Base-by-base conservation (phyloP, 2,888 invertebrate species). In the Rotaria socialis region DNA sequence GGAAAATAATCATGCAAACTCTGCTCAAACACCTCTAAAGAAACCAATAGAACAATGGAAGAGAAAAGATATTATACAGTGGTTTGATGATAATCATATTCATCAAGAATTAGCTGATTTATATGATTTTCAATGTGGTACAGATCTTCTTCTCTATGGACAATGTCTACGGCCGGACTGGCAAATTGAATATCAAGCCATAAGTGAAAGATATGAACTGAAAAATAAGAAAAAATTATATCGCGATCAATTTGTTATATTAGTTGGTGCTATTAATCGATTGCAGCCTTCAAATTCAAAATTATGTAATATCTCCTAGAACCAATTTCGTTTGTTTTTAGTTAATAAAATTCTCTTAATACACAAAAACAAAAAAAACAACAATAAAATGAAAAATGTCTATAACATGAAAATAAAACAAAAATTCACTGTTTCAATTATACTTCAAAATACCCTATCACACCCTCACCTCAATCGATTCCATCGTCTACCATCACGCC, bases 401-500 rank as follows among this genome's bases (percentile, higher is more conserved):
- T 56, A 5, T 56, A 56, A 56, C 56, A 56, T 22, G 56, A 56
- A 56, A 56, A 56, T 56, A 56, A 67, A 67, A 27, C 27, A 27
- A 35, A n/a, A 60, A 67, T 67, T 67, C 67, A 67, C 67, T 67
- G 67, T 35, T 35, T 27, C 11, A 67, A 35, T 67, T 67, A 16
- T 2, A 11, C 16, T 14, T 35, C 16, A 16, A 16, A 67, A 35
- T 35, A 35, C 35, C 14, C 67, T 27, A 16, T n/a, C 67, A 67
- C 67, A 67, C 67, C 16, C 2, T 35, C 14, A 16, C 16, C 16
- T 27, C 19, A 67, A 67, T 67, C 67, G 10, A 84, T 85, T 7
- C 87, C 87, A 75, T 87, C 87, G 55, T 87, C 87, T 8, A 87
- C 74, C 74, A 87, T 84, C 8, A 87, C 87, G 35, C 80, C 85